phyloP scores from a whole-genome alignment of 2,888 invertebrate genomes.

The Caenorhabditis plicata region DNA sequence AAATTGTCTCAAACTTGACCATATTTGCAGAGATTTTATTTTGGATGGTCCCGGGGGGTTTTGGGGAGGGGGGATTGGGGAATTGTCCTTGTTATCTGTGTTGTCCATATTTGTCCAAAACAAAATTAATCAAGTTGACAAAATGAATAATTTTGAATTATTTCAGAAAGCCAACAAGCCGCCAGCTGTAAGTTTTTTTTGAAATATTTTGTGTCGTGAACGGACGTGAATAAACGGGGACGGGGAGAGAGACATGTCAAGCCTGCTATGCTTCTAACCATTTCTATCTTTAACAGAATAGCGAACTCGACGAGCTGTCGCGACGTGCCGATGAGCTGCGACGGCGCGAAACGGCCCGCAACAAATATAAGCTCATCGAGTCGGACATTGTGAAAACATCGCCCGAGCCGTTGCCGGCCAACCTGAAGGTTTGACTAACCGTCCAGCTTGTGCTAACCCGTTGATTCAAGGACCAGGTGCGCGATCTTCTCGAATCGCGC shows the following conservation, averaged over 20 bases:
- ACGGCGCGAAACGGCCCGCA: slow-evolving; percentile 41
- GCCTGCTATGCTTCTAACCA: not conserved
- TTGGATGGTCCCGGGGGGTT: no score
- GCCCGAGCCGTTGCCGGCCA: slow-evolving; percentile 54
- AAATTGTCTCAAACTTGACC: no score
- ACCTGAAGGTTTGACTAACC: slow-evolving; percentile 45
- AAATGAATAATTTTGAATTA: no score
- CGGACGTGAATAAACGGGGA: slow-evolving; percentile 5
- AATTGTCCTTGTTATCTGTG: no score
- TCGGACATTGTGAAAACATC: slow-evolving; percentile 57
- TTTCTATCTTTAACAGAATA: slow-evolving; percentile 38
- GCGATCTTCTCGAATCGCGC: slow-evolving; percentile 55
- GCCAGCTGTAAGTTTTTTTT: slow-evolving; percentile 48
- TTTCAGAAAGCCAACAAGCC: slow-evolving; percentile 57
- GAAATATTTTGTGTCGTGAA: slow-evolving; percentile 3
- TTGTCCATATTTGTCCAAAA: no score
- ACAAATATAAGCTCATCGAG: slow-evolving; percentile 50
- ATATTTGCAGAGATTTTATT: no score
- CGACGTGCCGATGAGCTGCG: slow-evolving; percentile 49
- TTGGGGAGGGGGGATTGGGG: no score
- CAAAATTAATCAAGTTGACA: no score
- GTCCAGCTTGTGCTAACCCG: not conserved
- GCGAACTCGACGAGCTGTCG: slow-evolving; percentile 61
- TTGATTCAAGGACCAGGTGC: slow-evolving; percentile 43
- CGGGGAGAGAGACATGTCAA: not conserved